A percentile compares a stretch with the other conserved stretches of the same genome.
Conservation (phyloP, 2,888 invertebrate species). For the Parnassius mnemosyne region DNA sequence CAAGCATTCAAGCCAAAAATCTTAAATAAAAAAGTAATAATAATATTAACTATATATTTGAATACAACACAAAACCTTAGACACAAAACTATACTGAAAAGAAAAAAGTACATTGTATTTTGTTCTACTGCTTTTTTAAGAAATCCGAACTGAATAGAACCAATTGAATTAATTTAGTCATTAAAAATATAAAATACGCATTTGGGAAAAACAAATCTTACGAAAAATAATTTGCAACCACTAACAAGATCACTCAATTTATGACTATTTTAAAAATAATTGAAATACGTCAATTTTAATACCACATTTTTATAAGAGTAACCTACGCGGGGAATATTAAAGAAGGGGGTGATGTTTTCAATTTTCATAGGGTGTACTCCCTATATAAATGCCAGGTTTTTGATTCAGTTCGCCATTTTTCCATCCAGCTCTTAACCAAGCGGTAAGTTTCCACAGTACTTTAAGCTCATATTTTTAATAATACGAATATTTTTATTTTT, state of each 20-base stretch:
- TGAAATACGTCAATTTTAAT: constrained; percentile 73
- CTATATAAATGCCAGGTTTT: constrained; percentile 55
- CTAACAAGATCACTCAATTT: constrained; percentile 56
- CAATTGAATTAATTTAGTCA: neutral
- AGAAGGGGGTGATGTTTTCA: constrained; percentile 63
- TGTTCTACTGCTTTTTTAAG: too few species aligned
- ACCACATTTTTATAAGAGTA: constrained; percentile 45
- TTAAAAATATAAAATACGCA: neutral
- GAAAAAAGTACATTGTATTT: too few species aligned
- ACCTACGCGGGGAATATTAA: constrained; percentile 73
- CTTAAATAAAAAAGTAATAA: too few species aligned
- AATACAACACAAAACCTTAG: too few species aligned
- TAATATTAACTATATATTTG: too few species aligned
- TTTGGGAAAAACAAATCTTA: constrained; percentile 11
- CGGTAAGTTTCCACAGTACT: constrained; percentile 26
- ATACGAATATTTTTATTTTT: too few species aligned
- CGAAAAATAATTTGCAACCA: constrained; percentile 30
- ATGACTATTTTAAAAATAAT: constrained; percentile 46
- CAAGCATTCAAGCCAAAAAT: too few species aligned
- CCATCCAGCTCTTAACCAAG: constrained; percentile 13
- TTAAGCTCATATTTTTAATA: too few species aligned
- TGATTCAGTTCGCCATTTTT: constrained; percentile 45
- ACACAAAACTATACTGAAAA: too few species aligned
- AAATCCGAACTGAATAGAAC: too few species aligned
- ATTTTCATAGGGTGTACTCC: constrained; percentile 47